Conservation (phyloP, 2,113 vertebrate species). For the Bostrychus sinensis region DNA sequence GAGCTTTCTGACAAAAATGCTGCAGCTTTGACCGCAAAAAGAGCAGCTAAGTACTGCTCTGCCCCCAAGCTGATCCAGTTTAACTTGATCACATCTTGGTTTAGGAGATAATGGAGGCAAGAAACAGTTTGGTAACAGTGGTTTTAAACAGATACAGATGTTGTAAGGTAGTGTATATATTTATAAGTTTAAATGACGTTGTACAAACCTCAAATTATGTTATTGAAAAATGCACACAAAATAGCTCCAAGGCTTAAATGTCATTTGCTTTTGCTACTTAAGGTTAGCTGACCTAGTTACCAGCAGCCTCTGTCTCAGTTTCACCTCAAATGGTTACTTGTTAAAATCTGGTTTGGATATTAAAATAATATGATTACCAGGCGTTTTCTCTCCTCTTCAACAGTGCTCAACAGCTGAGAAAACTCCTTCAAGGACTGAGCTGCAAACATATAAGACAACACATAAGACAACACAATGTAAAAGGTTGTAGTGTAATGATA, state of each 20-base stretch:
- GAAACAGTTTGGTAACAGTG: neutral
- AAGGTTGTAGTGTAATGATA: neutral
- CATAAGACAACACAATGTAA: neutral
- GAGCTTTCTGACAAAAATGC: slow-evolving; percentile 7
- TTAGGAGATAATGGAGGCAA: neutral
- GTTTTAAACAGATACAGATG: neutral
- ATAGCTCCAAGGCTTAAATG: neutral
- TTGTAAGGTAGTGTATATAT: neutral
- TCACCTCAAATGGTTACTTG: neutral
- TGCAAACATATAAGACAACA: slow-evolving; percentile 66
- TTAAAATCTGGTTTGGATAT: neutral
- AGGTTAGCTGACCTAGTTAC: slow-evolving; percentile 1
- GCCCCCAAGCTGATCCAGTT: neutral
- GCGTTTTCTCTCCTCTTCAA: slow-evolving; percentile 94
- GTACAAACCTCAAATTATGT: neutral
- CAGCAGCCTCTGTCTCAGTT: neutral
- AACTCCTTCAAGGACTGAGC: slow-evolving; percentile 97
- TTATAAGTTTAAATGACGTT: too few species aligned
- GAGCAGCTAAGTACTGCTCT: neutral
- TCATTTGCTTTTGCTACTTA: neutral
- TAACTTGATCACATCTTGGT: slow-evolving; percentile 1
- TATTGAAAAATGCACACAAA: neutral
- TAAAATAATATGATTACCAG: slow-evolving; percentile 83
- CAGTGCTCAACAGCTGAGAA: slow-evolving; percentile 92
- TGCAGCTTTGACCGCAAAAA: neutral